These are phyloP conservation scores for Tricholauxania praeusta DNA, from an alignment of 2,888 invertebrate species.

Conservation along the genomic window DNA sequence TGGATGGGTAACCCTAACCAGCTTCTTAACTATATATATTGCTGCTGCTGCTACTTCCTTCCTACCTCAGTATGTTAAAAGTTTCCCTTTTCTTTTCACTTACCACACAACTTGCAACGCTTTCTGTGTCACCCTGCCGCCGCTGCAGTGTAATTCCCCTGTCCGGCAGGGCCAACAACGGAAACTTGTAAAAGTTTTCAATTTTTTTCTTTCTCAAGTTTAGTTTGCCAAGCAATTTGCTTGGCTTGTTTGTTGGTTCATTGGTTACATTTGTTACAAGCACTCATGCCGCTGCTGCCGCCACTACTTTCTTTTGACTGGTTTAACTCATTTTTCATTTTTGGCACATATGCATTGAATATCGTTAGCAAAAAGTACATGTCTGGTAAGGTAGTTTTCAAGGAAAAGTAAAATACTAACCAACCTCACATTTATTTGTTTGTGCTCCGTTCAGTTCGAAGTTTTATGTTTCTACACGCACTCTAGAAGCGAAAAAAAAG, in stretches of 20 bases:
- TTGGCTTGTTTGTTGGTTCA: conserved; percentile 38
- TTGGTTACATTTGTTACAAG: conserved; percentile 38
- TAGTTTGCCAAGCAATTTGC: conserved; percentile 37
- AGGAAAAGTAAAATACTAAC: neutral
- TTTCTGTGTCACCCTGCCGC: no score
- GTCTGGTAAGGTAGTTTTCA: neutral
- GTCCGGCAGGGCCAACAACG: no score
- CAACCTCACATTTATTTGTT: conserved; percentile 8
- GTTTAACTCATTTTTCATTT: conserved; percentile 35
- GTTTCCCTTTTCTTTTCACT: conserved; percentile 30
- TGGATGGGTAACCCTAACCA: no score
- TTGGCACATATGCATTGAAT: conserved; percentile 37
- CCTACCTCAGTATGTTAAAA: conserved; percentile 2
- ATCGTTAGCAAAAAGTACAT: conserved; percentile 13
- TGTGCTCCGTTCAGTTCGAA: neutral
- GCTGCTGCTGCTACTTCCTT: neutral
- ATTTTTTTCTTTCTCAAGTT: neutral
- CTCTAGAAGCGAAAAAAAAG: neutral
- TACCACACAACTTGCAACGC: no score
- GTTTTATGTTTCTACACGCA: neutral
- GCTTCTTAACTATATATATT: no score
- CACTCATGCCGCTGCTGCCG: conserved; percentile 11
- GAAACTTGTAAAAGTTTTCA: no score
- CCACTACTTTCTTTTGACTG: neutral
- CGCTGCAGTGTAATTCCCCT: no score